Base-by-base conservation (phyloP, 2,888 invertebrate species). In the Amaurobius ferox region DNA sequence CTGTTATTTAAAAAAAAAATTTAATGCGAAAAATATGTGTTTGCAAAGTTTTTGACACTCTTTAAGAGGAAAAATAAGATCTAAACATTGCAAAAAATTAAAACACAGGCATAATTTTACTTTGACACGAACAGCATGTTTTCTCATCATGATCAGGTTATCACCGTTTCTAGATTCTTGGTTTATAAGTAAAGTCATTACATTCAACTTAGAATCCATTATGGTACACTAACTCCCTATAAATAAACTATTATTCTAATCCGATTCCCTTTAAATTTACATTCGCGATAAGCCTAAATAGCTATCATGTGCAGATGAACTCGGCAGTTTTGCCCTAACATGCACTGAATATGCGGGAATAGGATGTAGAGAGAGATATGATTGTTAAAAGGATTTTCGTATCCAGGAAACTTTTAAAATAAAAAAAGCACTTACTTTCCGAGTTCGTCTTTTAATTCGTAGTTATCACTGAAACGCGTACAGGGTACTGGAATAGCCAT, bases 401-500 rank as follows among this genome's bases (percentile, higher is more conserved):
- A 6, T n/a, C 6, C 5, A 9, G 6, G 5, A 55, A 55, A 23
- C 23, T 55, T 55, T 19, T 0, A 28, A 26, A 68, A 23, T 55
- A 29, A 55, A 55, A 48, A 80, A 23, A 23, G 81, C 91, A 96
- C 97, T 95, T 94, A 97, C 97, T 99, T 99, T 93, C 99, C 99
- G 92, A 99, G 94, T 94, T 99, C 99, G 94, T 99, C 99, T 93
- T 99, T 99, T 90, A 99, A 95, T 91, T 99, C 99, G 93, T 99
- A 99, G 93, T 98, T 98, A 93, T 99, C 99, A 93, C 97, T 98
- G 94, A 99, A 99, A 92, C 98, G 96, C 92, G 98, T 98, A 93
- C 97, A 96, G 93, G 96, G 89, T 88, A 91, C 90, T 89, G 90
- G 91, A 89, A 91, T 90, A 88, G 91, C 91, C 90, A 91, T 91